Percentiles rank a stretch among this genome's conserved stretches.
Conservation (phyloP, 1,140 invertebrate species). For the Calephelis virginiensis region DNA sequence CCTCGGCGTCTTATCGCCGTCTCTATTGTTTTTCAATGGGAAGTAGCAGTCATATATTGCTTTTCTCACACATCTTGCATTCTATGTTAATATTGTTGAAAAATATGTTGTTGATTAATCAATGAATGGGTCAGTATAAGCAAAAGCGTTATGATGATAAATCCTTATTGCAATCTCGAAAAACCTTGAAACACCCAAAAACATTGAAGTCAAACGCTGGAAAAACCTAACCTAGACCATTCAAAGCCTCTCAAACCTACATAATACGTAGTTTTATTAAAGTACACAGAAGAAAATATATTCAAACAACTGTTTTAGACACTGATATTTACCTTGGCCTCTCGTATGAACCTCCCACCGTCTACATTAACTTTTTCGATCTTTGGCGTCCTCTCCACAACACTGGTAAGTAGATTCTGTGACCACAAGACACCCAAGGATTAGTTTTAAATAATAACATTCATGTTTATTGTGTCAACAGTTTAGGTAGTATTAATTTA, state of each 20-base stretch:
- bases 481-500: too few species aligned
- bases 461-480: slow-evolving; percentile 13
- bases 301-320: slow-evolving; percentile 10
- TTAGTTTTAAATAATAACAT: slow-evolving; percentile 29
- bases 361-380: slow-evolving; percentile 97
- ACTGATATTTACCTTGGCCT: slow-evolving; percentile 93
- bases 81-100: slow-evolving; percentile 43
- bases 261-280: slow-evolving; percentile 20
- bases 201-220: slow-evolving; percentile 47
- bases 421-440: slow-evolving; percentile 51
- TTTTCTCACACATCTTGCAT: slow-evolving; percentile 60
- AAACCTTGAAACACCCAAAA: slow-evolving; percentile 26
- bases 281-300: slow-evolving; percentile 32
- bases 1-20: slow-evolving; percentile 30
- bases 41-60: slow-evolving; percentile 56
- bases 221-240: slow-evolving; percentile 45
- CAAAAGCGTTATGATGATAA: slow-evolving; percentile 16
- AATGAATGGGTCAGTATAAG: slow-evolving; percentile 5
- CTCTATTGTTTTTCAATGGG: slow-evolving; percentile 38
- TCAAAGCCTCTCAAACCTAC: slow-evolving; percentile 43
- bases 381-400: slow-evolving; percentile 93
- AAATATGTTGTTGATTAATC: slow-evolving; percentile 20
- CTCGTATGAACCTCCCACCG: slow-evolving; percentile 96
- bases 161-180: slow-evolving; percentile 10
- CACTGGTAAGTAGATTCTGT: slow-evolving; percentile 93